Evolutionary conservation across 2,888 invertebrate species (phyloP).

Genomic region (Clepsis dumicolana): DNA sequence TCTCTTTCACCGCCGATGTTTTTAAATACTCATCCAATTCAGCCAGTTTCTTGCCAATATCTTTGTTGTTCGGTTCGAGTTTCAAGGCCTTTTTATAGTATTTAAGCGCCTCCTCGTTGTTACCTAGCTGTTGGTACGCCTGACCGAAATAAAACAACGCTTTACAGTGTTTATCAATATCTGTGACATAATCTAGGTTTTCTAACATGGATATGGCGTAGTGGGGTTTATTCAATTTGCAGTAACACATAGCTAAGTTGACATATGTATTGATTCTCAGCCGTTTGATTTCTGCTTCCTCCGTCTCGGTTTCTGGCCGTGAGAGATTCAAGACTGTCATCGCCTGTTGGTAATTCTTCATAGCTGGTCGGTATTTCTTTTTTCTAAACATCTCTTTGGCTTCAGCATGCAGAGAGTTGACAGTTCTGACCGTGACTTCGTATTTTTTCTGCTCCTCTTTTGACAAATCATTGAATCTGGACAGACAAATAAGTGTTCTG

Average conservation of each 20-base stretch:
- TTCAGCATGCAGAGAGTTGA: constrained; percentile 63
- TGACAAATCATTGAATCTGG: constrained; percentile 75
- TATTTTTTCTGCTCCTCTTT: constrained; percentile 69
- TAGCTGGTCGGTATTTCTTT: constrained; percentile 61
- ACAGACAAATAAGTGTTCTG: constrained; percentile 32
- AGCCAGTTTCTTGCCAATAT: constrained; percentile 68
- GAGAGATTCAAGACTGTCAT: constrained; percentile 64
- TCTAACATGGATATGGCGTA: constrained; percentile 71
- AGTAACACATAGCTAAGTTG: constrained; percentile 75
- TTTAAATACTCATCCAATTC: constrained; percentile 62
- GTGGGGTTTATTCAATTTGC: constrained; percentile 70
- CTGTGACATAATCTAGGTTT: constrained; percentile 63
- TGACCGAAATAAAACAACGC: constrained; percentile 71
- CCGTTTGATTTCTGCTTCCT: constrained; percentile 61
- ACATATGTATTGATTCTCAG: constrained; percentile 65
- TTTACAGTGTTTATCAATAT: constrained; percentile 72
- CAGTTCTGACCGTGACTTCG: constrained; percentile 64
- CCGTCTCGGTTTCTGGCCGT: constrained; percentile 55
- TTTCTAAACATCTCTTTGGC: constrained; percentile 66
- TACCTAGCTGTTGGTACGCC: constrained; percentile 67
- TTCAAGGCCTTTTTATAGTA: constrained; percentile 75
- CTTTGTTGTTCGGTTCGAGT: constrained; percentile 75
- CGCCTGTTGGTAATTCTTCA: constrained; percentile 70
- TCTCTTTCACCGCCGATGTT: constrained; percentile 58
- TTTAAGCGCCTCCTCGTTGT: constrained; percentile 61